phyloP scores from a whole-genome alignment of 2,888 invertebrate species.

The Drosophila parthenogenetica region DNA sequence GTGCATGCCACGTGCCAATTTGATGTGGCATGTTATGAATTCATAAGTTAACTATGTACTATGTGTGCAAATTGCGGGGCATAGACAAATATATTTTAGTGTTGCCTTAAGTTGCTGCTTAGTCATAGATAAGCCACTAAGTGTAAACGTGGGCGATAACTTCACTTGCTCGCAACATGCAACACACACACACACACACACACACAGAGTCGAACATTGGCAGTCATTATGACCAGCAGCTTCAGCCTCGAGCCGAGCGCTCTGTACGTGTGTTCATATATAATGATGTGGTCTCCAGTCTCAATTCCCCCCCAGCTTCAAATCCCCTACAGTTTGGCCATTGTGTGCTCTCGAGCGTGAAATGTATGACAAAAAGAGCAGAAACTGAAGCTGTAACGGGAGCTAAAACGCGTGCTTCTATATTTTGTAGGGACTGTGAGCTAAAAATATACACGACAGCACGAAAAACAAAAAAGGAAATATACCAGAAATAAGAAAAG shows the following conservation, averaged over 20 bases:
- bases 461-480: conserved; percentile 1
- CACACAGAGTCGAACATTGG: conserved; percentile 30
- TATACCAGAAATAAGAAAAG: not conserved
- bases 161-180: conserved; percentile 30
- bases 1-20: conserved; percentile 68
- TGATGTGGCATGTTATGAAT: conserved; percentile 55
- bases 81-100: conserved; percentile 69
- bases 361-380: conserved; percentile 77
- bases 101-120: conserved; percentile 49
- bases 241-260: conserved; percentile 18
- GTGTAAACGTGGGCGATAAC: conserved; percentile 61
- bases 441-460: conserved; percentile 62
- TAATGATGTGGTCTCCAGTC: conserved; percentile 74
- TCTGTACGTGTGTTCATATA: conserved; percentile 56
- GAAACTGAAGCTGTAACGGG: conserved; percentile 25
- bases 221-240: conserved; percentile 41
- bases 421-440: conserved; percentile 23
- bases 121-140: conserved; percentile 68
- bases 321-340: conserved; percentile 39
- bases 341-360: conserved; percentile 71
- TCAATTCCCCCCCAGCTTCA: not conserved
- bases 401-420: conserved; percentile 6
- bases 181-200: conserved; percentile 19
- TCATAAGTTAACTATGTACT: conserved; percentile 43
- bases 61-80: conserved; percentile 41